A percentile compares a stretch with the other conserved stretches of the same genome.
phyloP scores from a whole-genome alignment of 2,113 vertebrate species.

The Alexandromys fortis region DNA sequence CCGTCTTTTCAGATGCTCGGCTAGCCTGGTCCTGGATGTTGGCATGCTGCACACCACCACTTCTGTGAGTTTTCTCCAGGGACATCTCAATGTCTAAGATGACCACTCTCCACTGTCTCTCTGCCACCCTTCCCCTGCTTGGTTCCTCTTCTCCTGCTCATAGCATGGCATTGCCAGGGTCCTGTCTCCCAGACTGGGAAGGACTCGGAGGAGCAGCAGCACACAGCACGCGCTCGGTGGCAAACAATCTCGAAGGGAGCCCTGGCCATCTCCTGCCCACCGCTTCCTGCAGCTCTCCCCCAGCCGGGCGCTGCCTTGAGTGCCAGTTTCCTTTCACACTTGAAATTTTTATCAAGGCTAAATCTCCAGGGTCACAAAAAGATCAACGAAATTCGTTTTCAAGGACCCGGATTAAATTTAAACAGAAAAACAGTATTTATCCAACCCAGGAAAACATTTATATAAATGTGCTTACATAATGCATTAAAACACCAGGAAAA shows the following conservation, averaged over 20 bases:
- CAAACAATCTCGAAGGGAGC: neutral
- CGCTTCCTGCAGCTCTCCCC: neutral
- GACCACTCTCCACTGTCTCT: too few species aligned
- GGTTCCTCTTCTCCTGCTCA: neutral
- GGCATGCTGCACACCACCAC: rapidly evolving
- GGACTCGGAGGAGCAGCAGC: too few species aligned
- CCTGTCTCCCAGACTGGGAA: neutral
- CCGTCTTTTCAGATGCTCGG: neutral
- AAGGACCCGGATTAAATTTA: slow-evolving; percentile 46
- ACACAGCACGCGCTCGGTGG: neutral
- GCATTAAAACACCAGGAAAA: neutral
- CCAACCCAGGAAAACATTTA: slow-evolving; percentile 43
- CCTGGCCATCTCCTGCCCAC: neutral
- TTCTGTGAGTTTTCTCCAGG: neutral
- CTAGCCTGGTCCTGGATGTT: neutral
- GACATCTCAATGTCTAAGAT: neutral
- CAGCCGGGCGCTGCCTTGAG: rapidly evolving
- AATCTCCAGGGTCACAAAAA: slow-evolving; percentile 37
- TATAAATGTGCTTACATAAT: slow-evolving; percentile 40
- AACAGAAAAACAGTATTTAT: slow-evolving; percentile 14
- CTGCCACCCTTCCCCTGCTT: rapidly evolving
- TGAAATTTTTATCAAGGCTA: slow-evolving; percentile 16
- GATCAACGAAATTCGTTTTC: slow-evolving; percentile 13
- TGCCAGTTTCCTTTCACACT: neutral
- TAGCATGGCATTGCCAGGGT: rapidly evolving